These are phyloP conservation scores for Cyclina sinensis DNA, from an alignment of 1,140 invertebrate genomes.

Conservation along the genomic window DNA sequence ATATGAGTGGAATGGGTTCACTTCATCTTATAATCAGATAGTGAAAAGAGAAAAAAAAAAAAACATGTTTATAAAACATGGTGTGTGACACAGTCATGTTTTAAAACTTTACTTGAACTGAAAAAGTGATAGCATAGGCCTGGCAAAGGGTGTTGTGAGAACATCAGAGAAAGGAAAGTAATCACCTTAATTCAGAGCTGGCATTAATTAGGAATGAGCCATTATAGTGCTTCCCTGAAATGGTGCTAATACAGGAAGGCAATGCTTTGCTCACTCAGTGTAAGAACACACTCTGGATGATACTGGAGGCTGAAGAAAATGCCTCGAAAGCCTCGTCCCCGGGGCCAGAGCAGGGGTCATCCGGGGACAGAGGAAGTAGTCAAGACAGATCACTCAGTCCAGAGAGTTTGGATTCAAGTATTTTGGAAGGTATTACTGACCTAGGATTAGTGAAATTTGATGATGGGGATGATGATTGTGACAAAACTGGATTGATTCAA, in stretches of 20 bases:
- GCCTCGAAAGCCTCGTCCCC: conserved; percentile 50
- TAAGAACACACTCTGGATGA: conserved; percentile 65
- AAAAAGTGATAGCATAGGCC: background rate
- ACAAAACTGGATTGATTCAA: background rate
- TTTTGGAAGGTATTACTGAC: conserved; percentile 8
- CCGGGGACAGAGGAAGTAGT: conserved; percentile 14
- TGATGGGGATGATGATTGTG: background rate
- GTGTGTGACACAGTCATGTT: background rate
- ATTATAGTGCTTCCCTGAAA: background rate
- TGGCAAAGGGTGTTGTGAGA: background rate
- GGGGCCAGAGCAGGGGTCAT: background rate
- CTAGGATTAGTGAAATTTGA: conserved; percentile 2
- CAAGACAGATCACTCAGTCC: background rate
- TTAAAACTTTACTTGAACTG: background rate
- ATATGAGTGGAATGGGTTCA: background rate
- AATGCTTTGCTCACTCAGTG: conserved; percentile 58
- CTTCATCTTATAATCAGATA: background rate
- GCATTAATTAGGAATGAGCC: conserved; percentile 39
- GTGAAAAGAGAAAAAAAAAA: background rate
- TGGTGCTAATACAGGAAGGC: conserved; percentile 65
- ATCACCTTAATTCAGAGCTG: background rate
- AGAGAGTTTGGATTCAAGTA: conserved; percentile 15
- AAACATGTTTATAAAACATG: background rate
- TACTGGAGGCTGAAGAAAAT: conserved; percentile 60
- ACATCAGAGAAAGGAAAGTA: background rate